Evolutionary conservation across 2,888 invertebrate genomes (phyloP).

Genomic region (Mythimna lalbum): DNA sequence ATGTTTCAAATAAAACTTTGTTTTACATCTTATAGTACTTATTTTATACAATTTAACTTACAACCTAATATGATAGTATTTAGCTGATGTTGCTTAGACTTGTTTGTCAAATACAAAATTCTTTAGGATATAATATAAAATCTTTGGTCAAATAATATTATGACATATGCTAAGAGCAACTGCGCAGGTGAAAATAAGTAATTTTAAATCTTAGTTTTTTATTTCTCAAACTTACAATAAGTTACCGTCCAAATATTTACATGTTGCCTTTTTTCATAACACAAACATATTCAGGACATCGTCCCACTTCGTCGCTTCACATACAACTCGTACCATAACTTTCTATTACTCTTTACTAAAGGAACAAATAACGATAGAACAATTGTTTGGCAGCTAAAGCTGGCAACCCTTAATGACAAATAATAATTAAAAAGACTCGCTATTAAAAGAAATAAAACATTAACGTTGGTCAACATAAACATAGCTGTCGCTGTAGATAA

Average conservation of each 20-base stretch:
- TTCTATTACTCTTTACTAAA: constrained; percentile 34
- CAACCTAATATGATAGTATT: background rate
- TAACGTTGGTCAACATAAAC: constrained; percentile 30
- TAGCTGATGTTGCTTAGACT: too few species aligned
- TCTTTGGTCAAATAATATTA: too few species aligned
- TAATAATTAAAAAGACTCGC: background rate
- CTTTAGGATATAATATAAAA: too few species aligned
- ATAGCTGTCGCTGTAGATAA: constrained; percentile 11
- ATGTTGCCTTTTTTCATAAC: background rate
- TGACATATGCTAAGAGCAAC: too few species aligned
- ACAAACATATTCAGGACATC: background rate
- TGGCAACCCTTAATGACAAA: background rate
- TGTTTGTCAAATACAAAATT: too few species aligned
- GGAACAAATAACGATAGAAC: constrained; percentile 25
- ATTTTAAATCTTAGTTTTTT: too few species aligned
- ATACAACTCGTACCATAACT: constrained; percentile 18
- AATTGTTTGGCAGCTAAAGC: constrained; percentile 4
- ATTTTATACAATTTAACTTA: background rate
- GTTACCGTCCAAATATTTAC: too few species aligned
- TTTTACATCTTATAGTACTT: background rate
- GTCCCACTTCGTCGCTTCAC: constrained; percentile 1
- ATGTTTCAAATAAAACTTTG: too few species aligned
- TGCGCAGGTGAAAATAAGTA: too few species aligned
- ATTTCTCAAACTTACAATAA: too few species aligned
- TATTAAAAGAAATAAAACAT: constrained; percentile 2